Conservation (phyloP, 2,888 invertebrate species). For the Clusia tigrina region DNA sequence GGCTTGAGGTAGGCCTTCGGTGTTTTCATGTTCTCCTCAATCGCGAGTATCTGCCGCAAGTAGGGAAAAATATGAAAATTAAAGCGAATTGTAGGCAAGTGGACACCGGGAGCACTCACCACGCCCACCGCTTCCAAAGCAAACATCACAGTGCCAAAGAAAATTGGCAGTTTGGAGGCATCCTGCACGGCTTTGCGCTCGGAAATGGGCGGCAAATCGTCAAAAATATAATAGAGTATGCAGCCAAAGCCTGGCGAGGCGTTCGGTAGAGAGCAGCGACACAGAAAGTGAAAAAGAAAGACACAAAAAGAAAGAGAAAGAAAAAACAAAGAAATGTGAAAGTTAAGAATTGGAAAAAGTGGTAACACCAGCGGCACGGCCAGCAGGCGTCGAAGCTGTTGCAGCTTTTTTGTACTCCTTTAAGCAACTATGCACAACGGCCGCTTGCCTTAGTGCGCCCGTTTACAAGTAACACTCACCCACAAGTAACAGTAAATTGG, state of each 20-base stretch:
- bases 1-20: slow-evolving; percentile 89
- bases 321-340: background rate
- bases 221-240: slow-evolving; percentile 84
- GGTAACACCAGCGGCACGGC: too few species aligned
- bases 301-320: background rate
- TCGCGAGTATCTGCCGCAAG: slow-evolving; percentile 87
- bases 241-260: slow-evolving; percentile 71
- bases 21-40: slow-evolving; percentile 95
- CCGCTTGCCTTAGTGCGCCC: slow-evolving; percentile 25
- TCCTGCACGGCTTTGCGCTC: slow-evolving; percentile 64
- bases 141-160: slow-evolving; percentile 93
- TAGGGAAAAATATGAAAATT: slow-evolving; percentile 3
- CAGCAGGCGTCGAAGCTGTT: too few species aligned
- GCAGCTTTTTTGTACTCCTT: background rate
- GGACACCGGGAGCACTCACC: slow-evolving; percentile 71
- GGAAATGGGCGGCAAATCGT: slow-evolving; percentile 68
- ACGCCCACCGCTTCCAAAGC: slow-evolving; percentile 86
- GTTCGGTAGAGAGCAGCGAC: background rate
- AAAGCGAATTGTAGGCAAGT: slow-evolving; percentile 1
- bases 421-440: background rate
- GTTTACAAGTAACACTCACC: too few species aligned
- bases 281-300: background rate
- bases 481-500: slow-evolving; percentile 83
- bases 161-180: slow-evolving; percentile 75
- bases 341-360: too few species aligned